Percentiles rank a stretch among this genome's conserved stretches.
Conservation (phyloP, 2,888 invertebrate genomes). For the Cheilosia vulpina region DNA sequence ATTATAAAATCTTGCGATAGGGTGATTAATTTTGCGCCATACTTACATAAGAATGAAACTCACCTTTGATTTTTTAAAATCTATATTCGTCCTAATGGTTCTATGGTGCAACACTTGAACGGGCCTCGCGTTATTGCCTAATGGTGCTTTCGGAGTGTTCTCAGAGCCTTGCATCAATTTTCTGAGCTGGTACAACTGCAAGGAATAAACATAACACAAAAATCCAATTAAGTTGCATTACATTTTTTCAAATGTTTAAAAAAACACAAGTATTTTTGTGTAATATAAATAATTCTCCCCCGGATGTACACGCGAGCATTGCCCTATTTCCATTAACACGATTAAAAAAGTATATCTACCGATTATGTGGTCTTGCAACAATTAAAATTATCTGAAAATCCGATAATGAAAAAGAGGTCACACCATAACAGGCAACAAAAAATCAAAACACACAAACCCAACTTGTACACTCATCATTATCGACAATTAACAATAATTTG, state of each 20-base stretch:
- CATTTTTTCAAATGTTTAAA: not conserved
- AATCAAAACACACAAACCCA: not conserved
- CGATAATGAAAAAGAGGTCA: constrained; percentile 14
- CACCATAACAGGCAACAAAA: constrained; percentile 1
- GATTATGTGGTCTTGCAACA: constrained; percentile 29
- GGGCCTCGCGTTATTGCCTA: constrained; percentile 98
- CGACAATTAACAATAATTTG: constrained; percentile 23
- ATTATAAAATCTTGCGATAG: too few species aligned
- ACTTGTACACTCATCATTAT: constrained; percentile 32
- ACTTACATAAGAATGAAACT: constrained; percentile 54
- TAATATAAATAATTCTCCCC: constrained; percentile 5
- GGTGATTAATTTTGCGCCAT: too few species aligned
- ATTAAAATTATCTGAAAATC: constrained; percentile 29
- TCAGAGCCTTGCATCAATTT: constrained; percentile 95
- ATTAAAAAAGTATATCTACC: constrained; percentile 30
- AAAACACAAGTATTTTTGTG: constrained; percentile 8
- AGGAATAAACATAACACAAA: not conserved
- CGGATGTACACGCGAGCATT: not conserved
- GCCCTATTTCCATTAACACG: constrained; percentile 38
- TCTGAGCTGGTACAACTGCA: constrained; percentile 92
- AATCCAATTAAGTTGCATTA: not conserved
- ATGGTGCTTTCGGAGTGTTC: constrained; percentile 93
- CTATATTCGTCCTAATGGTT: constrained; percentile 98
- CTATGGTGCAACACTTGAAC: constrained; percentile 95
- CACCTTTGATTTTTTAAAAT: constrained; percentile 90